Evolutionary conservation across 2,888 invertebrate species (phyloP), one percentile per base, ranked within the genome.

Genomic region (Dorcus parallelipipedus): DNA sequence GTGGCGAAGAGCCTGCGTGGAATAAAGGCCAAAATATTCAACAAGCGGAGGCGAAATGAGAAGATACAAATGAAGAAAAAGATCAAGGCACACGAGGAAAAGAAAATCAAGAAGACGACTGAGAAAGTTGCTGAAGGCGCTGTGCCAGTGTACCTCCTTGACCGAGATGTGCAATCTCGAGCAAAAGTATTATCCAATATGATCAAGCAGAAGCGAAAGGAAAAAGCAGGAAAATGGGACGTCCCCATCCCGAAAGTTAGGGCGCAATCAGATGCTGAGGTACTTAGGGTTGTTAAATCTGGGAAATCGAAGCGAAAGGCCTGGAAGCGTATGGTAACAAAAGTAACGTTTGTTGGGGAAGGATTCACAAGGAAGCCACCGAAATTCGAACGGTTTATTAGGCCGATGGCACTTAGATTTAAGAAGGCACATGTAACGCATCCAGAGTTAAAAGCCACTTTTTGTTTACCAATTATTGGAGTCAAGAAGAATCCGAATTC

Each of bases 261-360:
- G 71, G 97, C 97, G 0, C 95, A 98, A 70, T 92, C 96, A 1
- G 98, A 99, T 71, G 89, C 95, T 0, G 99, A 99, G 81, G 97
- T 98, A 0, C 96, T 99, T 75, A 95, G 89, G 82, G 92, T 97
- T 0, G 77, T 98, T 0, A 90, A 89, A 71, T 89, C 91, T 3
- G 98, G 98, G 40, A 98, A 97, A 80, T 83, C 94, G 0, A 93
- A 89, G 75, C 82, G 96, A 56, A 99, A 99, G 81, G 95, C 94
- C 0, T 99, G 99, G 99, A 99, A 99, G 74, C 83, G 99, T 58
- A 97, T 99, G 97, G 97, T 99, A 0, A 99, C 98, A 0, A 99
- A 98, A 83, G 96, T 96, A 0, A 94, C 94, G 50, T 99, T 87
- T 79, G 99, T 99, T 3, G 98, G 98, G 0, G 99, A 99, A 75